These are phyloP conservation scores for Desmophyllum pertusum DNA, from an alignment of 92 coral and sea anemone species.

Conservation along the genomic window DNA sequence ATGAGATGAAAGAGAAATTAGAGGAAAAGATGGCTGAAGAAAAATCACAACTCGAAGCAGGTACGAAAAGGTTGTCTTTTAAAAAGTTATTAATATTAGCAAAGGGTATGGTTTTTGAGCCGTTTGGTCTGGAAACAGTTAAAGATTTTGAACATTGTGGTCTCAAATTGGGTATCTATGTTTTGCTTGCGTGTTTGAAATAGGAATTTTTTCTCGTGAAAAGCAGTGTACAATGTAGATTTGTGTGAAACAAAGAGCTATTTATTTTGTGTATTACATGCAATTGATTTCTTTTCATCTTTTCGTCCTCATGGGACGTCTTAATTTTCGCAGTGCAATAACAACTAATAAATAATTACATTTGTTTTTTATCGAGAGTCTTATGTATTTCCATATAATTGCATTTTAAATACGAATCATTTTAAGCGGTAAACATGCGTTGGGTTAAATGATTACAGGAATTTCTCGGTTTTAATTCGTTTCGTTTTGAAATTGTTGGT, in stretches of 20 bases:
- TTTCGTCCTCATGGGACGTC: conserved; percentile 20
- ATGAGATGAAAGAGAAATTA: conserved; percentile 56
- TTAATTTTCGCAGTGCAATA: not conserved
- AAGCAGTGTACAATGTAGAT: not conserved
- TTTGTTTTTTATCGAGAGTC: not conserved
- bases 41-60: conserved; percentile 26
- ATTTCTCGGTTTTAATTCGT: not conserved
- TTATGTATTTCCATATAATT: not conserved
- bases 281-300: conserved; percentile 2
- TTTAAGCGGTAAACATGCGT: not conserved
- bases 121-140: no score
- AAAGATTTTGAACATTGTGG: no score
- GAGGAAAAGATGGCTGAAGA: conserved; percentile 30
- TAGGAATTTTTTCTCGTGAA: no score
- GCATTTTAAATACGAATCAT: not conserved
- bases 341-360: not conserved
- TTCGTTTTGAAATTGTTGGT: not conserved
- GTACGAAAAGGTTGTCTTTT: not conserved
- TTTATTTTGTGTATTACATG: not conserved
- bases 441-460: not conserved
- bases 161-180: no score
- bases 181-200: no score
- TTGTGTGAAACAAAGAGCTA: not conserved
- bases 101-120: no score
- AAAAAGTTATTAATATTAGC: not conserved